phyloP scores from a whole-genome alignment of 1,140 invertebrate species.

The Liolophura sinensis region DNA sequence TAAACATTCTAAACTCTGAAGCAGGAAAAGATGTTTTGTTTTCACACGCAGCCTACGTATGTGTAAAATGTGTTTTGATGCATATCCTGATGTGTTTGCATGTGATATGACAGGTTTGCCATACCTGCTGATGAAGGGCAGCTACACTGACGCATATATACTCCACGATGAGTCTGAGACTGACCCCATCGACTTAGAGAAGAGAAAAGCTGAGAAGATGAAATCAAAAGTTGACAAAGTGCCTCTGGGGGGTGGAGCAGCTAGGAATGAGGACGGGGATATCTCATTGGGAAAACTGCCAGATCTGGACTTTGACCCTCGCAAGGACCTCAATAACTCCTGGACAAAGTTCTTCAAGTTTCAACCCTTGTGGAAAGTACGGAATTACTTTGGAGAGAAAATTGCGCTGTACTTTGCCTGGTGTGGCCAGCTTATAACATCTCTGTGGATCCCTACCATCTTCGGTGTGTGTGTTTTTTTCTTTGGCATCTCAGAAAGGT shows the following conservation, averaged over 20 bases:
- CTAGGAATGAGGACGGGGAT: too few relatives aligned
- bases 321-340: slow-evolving; percentile 40
- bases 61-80: not conserved
- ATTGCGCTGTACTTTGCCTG: slow-evolving; percentile 62
- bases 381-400: slow-evolving; percentile 61
- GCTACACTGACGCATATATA: slow-evolving; percentile 52
- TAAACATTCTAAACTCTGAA: too few relatives aligned
- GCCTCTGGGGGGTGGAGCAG: not conserved
- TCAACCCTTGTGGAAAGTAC: slow-evolving; percentile 56
- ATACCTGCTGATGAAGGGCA: slow-evolving; percentile 51
- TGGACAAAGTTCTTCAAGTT: slow-evolving; percentile 52
- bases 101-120: slow-evolving; percentile 42
- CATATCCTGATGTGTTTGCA: not conserved
- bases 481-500: slow-evolving; percentile 55
- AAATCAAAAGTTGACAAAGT: not conserved
- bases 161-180: slow-evolving; percentile 52
- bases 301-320: slow-evolving; percentile 25
- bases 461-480: slow-evolving; percentile 58
- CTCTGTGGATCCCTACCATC: slow-evolving; percentile 56
- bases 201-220: not conserved
- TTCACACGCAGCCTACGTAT: not conserved
- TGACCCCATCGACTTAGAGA: slow-evolving; percentile 10
- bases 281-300: too few relatives aligned
- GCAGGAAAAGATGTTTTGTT: not conserved
- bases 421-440: slow-evolving; percentile 50